Base-by-base conservation (phyloP, 2,113 vertebrate species). In the Psittacara wagleri region DNA sequence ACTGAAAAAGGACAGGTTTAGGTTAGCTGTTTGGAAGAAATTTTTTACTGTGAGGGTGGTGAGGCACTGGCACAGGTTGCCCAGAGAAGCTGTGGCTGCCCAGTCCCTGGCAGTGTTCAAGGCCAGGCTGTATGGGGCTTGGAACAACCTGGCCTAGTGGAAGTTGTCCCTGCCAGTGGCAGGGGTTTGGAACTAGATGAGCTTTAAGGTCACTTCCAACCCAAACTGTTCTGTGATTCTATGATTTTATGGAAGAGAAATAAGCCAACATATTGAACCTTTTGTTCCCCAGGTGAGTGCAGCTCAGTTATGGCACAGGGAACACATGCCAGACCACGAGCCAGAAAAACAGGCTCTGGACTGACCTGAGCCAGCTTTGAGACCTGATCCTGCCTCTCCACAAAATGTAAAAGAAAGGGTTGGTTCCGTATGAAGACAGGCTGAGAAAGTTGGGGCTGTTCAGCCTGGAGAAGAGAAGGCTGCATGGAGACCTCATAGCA, bases 321-420 rank as follows among this genome's bases (percentile, higher is more conserved):
- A 74, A 10, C 10, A 69, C 4, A 1, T 2, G 4, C 11, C 33
- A 61, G 43, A 39, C 28, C 51, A 17, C 1, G 6, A 6, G 6
- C 8, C 22, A 48, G 27, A 11, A 54, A 70, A 66, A 70, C 0
- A 1, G 37, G 17, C 7, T 43, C 29, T n/a, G 43, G 25, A 46
- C 25, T 2, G 1, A 57, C 22, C 5, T 5, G 1, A 81, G 19
- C 10, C 59, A 75, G 14, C 35, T 35, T 66, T 0, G 0, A 43
- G 31, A 62, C 9, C 20, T 3, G 0, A 24, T 79, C 33, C 29
- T 74, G 33, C 20, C 18, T 13, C n/a, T 69, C 33, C 75, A 31
- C 1, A 0, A 73, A 20, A 25, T 20, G 2, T 10, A 44, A 66
- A 17, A 12, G 31, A 22, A 66, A 63, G 37, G 7, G 6, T 39